phyloP scores from a whole-genome alignment of 2,113 vertebrate genomes.

The Alectura lathami region DNA sequence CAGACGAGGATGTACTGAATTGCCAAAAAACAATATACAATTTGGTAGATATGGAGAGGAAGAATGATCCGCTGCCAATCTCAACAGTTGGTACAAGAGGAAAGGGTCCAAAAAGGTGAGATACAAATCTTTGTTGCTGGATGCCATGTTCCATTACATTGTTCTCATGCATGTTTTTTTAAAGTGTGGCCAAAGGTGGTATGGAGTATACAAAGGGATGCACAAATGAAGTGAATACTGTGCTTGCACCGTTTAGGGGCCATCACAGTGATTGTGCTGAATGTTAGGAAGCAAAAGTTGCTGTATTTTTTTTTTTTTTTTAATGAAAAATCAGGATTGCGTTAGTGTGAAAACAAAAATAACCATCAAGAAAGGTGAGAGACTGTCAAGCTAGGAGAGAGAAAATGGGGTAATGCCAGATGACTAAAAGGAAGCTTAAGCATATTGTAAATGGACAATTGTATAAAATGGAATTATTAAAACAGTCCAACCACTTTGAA shows the following conservation, averaged over 20 bases:
- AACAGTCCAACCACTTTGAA: neutral
- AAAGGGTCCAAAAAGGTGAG: conserved; percentile 96
- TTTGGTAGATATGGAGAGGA: conserved; percentile 98
- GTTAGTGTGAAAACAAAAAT: neutral
- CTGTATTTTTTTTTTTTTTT: no score
- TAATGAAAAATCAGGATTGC: neutral
- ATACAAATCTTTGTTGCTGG: neutral
- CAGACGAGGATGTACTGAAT: conserved; percentile 94
- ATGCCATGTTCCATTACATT: neutral
- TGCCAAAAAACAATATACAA: conserved; percentile 99
- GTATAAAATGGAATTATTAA: neutral
- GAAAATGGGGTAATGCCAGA: neutral
- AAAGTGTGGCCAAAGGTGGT: neutral
- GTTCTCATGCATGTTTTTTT: neutral
- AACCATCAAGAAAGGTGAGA: neutral
- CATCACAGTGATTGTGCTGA: neutral
- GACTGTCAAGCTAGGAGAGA: neutral
- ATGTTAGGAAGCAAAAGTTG: neutral
- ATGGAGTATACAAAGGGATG: rapidly evolving
- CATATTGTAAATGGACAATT: neutral
- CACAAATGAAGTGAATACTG: neutral
- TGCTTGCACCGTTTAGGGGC: neutral
- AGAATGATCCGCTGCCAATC: conserved; percentile 97
- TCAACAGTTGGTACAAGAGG: conserved; percentile 97
- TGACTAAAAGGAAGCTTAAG: neutral